Conservation (phyloP, 1,140 invertebrate species). For the Scaptomyza hsui region DNA sequence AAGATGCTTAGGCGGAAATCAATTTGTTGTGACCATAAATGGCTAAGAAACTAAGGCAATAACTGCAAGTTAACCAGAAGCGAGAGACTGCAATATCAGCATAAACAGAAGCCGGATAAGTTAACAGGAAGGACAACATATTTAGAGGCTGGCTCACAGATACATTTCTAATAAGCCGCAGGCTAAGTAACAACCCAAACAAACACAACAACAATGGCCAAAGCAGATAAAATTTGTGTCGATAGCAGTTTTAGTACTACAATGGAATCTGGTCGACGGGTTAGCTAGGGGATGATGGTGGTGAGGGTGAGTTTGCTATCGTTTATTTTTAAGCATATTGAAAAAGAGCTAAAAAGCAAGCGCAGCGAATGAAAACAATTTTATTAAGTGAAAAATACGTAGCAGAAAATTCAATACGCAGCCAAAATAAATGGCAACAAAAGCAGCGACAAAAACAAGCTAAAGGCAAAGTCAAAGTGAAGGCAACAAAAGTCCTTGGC, state of each 20-base stretch:
- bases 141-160: slow-evolving; percentile 39
- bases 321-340: slow-evolving; percentile 82
- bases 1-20: slow-evolving; percentile 43
- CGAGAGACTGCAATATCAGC: slow-evolving; percentile 36
- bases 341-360: slow-evolving; percentile 65
- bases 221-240: slow-evolving; percentile 62
- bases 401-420: slow-evolving; percentile 76
- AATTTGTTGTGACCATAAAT: slow-evolving; percentile 42
- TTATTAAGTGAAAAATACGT: slow-evolving; percentile 82
- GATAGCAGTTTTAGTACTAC: slow-evolving; percentile 63
- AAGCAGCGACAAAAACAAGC: slow-evolving; percentile 25
- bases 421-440: slow-evolving; percentile 71
- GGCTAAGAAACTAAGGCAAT: slow-evolving; percentile 16
- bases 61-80: slow-evolving; percentile 12
- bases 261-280: slow-evolving; percentile 49
- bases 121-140: slow-evolving; percentile 14
- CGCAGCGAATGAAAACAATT: slow-evolving; percentile 76
- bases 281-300: not conserved
- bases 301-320: slow-evolving; percentile 28
- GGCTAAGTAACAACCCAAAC: slow-evolving; percentile 45
- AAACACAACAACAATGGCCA: slow-evolving; percentile 40
- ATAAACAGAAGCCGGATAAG: slow-evolving; percentile 8
- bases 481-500: slow-evolving; percentile 70
- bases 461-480: slow-evolving; percentile 43
- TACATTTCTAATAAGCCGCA: slow-evolving; percentile 73